Base-by-base conservation (phyloP, 2,797 vertebrate genomes). In the Philypnodon macrostomus region DNA sequence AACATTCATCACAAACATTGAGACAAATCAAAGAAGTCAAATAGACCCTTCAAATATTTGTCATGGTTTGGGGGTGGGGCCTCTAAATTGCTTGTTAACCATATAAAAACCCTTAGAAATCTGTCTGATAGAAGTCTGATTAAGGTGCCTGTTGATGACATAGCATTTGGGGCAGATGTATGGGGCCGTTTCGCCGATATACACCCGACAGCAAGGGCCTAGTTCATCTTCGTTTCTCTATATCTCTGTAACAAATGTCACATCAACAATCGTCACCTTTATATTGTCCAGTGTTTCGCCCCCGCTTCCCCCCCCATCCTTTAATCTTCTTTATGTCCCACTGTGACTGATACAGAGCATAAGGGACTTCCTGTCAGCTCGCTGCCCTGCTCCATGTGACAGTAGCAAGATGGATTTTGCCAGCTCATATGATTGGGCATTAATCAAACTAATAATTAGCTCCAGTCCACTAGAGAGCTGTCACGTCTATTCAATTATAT, bases 341-440 rank as follows among this genome's bases (percentile, higher is more conserved):
- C 58, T 52, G 59, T 37, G 67, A 67, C 54, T 63, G 51, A 65
- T 58, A 8, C 29, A 12, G 34, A 61, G 59, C 71, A 70, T 77
- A 58, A 53, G 57, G 71, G 56, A 65, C 49, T 34, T 49, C 31
- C 58, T n/a, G n/a, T n/a, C n/a, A n/a, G n/a, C n/a, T n/a, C n/a
- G 66, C 60, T 53, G 4, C 11, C 53, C 40, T 45, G 57, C 12
- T 13, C 44, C 16, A 12, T 45, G 49, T 23, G 24, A 63, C 36
- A 48, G 21, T n/a, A 17, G 41, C 46, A 48, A 54, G 53, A 9
- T 0, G 30, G 41, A 50, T 41, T 5, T 23, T 44, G 48, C 61
- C 46, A n/a, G 21, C 55, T 69, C 61, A 45, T 31, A 26, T 30
- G 42, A 62, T 41, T 5, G 26, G 23, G 26, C 21, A 30, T 64